Evolutionary conservation across 2,888 invertebrate genomes (phyloP).

Genomic region (Pseudococcus jackbeardsleyi): DNA sequence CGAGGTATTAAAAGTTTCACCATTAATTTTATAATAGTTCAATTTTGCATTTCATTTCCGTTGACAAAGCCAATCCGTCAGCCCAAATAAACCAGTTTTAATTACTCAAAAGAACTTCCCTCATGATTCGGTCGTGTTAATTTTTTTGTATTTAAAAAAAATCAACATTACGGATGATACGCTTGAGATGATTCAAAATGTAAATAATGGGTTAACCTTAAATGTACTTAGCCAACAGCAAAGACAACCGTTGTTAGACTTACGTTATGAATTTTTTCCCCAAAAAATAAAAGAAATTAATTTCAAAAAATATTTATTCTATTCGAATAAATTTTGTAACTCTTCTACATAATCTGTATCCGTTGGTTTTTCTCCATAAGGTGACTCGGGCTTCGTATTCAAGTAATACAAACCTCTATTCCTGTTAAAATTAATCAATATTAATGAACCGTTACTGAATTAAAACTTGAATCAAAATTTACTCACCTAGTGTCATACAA

Average conservation of each 20-base stretch:
- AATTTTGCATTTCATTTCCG: background rate
- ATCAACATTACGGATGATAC: background rate
- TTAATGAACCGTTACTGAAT: background rate
- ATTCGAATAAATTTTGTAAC: constrained; percentile 30
- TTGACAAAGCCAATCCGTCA: background rate
- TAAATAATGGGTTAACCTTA: background rate
- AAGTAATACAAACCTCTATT: constrained; percentile 68
- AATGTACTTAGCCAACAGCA: background rate
- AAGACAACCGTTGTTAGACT: too few species aligned
- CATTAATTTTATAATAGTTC: background rate
- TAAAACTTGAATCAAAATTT: background rate
- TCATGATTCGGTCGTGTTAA: background rate
- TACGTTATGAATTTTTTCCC: too few species aligned
- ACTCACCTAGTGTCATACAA: constrained; percentile 64
- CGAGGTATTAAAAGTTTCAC: background rate
- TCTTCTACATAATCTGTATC: constrained; percentile 51
- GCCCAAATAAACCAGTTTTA: background rate
- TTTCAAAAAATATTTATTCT: background rate
- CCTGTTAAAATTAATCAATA: constrained; percentile 66
- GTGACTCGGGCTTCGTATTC: constrained; percentile 68
- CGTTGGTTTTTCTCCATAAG: constrained; percentile 67
- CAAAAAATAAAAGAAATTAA: background rate
- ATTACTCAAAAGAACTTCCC: background rate
- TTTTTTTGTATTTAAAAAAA: background rate
- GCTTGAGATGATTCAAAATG: background rate